Conservation (phyloP, 2,113 vertebrate genomes). For the Hippocampus abdominalis region DNA sequence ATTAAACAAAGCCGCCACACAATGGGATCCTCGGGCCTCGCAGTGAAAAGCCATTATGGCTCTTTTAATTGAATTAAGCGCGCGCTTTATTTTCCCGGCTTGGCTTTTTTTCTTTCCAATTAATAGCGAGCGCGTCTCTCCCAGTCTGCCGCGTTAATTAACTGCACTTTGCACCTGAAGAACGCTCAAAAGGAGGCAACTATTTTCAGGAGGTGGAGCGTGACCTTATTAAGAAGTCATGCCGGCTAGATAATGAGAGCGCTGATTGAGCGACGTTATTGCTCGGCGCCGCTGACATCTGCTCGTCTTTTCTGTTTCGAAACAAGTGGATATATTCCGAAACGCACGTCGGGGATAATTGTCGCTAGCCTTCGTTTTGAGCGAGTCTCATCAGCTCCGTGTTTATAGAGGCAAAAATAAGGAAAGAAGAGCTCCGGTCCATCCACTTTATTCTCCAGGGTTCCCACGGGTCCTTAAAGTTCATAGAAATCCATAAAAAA, state of each 20-base stretch:
- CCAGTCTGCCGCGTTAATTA: slow-evolving; percentile 75
- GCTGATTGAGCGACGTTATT: slow-evolving; percentile 76
- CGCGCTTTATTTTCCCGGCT: slow-evolving; percentile 69
- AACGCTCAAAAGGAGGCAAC: slow-evolving; percentile 75
- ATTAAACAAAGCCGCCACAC: slow-evolving; percentile 68
- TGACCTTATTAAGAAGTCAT: slow-evolving; percentile 79
- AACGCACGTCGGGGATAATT: neutral
- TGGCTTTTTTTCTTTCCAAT: slow-evolving; percentile 65
- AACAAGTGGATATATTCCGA: slow-evolving; percentile 48
- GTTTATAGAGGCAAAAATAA: too few species aligned
- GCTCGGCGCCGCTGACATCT: slow-evolving; percentile 58
- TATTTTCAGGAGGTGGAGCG: slow-evolving; percentile 80
- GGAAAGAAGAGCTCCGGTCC: slow-evolving; percentile 14
- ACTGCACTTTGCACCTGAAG: slow-evolving; percentile 80
- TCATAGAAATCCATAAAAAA: too few species aligned
- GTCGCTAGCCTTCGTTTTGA: neutral
- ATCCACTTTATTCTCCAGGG: slow-evolving; percentile 2
- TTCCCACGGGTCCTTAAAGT: too few species aligned
- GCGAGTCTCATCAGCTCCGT: neutral
- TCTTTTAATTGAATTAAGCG: slow-evolving; percentile 77
- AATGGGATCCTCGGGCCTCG: slow-evolving; percentile 64
- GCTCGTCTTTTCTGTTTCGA: slow-evolving; percentile 25
- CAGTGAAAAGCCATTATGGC: slow-evolving; percentile 67
- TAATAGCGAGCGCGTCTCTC: slow-evolving; percentile 68
- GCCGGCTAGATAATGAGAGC: slow-evolving; percentile 75